Percentiles rank a stretch among this genome's conserved stretches.
Evolutionary conservation across 1,140 invertebrate species (phyloP).

Genomic region (Ceratina calcarata): DNA sequence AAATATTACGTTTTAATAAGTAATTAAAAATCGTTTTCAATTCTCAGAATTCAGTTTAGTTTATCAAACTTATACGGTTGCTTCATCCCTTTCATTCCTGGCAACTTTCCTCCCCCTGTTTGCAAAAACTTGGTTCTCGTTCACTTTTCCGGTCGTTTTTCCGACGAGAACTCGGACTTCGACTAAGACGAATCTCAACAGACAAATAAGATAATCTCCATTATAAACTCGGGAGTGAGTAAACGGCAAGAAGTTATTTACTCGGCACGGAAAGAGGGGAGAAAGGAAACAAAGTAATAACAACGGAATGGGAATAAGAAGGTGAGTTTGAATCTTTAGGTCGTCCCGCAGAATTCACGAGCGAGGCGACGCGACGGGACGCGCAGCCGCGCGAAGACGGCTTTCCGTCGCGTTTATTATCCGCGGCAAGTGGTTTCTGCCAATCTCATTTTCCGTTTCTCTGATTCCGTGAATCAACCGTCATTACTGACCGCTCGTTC

Average conservation of each 20-base stretch:
- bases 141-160: constrained; percentile 26
- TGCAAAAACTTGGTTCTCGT: constrained; percentile 1
- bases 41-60: no score
- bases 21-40: no score
- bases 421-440: constrained; percentile 41
- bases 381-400: constrained; percentile 59
- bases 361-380: neutral
- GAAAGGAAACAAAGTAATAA: constrained; percentile 75
- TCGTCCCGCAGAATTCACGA: constrained; percentile 52
- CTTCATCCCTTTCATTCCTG: neutral
- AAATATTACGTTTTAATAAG: no score
- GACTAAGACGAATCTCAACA: constrained; percentile 66
- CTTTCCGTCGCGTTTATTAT: constrained; percentile 52
- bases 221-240: constrained; percentile 78
- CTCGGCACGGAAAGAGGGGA: constrained; percentile 67
- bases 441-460: constrained; percentile 34
- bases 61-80: no score
- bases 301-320: constrained; percentile 74
- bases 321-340: constrained; percentile 63
- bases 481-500: constrained; percentile 1
- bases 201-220: constrained; percentile 80
- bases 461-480: constrained; percentile 39
- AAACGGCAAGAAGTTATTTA: constrained; percentile 79
- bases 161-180: constrained; percentile 57
- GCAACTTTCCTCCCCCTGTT: neutral